These are phyloP conservation scores for Basileuterus tristriatus DNA, from an alignment of 2,797 vertebrate species.

Conservation along the genomic window DNA sequence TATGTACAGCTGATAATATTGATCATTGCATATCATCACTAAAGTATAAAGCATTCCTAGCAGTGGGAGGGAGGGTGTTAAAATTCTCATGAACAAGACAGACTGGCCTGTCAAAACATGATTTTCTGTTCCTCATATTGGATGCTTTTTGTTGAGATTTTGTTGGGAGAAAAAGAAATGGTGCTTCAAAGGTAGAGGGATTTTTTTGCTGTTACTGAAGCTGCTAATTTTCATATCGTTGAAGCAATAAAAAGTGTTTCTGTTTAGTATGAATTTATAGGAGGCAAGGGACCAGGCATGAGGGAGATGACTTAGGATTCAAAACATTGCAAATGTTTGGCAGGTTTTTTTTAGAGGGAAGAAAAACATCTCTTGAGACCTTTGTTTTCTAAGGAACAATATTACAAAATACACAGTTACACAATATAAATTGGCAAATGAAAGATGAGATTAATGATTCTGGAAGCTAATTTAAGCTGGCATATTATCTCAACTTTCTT, in stretches of 20 bases:
- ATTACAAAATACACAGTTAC: slow-evolving; percentile 70
- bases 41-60: background rate
- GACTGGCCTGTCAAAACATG: background rate
- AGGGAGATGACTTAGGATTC: slow-evolving; percentile 45
- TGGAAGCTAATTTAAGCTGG: slow-evolving; percentile 24
- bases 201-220: background rate
- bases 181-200: background rate
- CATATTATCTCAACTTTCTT: background rate
- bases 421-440: slow-evolving; percentile 62
- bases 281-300: background rate
- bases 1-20: background rate
- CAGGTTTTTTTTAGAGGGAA: slow-evolving; percentile 47
- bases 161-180: background rate
- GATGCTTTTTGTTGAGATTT: background rate
- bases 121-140: background rate
- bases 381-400: slow-evolving; percentile 64
- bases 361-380: slow-evolving; percentile 56
- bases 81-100: background rate
- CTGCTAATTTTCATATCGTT: slow-evolving; percentile 10
- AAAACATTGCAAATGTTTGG: slow-evolving; percentile 57
- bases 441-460: slow-evolving; percentile 45
- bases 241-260: slow-evolving; percentile 20
- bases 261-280: background rate
- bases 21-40: background rate
- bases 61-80: background rate